Evolutionary conservation across 1,140 invertebrate genomes (phyloP), one percentile per base, ranked within the genome.

Genomic region (Rhagoletis zephyria): DNA sequence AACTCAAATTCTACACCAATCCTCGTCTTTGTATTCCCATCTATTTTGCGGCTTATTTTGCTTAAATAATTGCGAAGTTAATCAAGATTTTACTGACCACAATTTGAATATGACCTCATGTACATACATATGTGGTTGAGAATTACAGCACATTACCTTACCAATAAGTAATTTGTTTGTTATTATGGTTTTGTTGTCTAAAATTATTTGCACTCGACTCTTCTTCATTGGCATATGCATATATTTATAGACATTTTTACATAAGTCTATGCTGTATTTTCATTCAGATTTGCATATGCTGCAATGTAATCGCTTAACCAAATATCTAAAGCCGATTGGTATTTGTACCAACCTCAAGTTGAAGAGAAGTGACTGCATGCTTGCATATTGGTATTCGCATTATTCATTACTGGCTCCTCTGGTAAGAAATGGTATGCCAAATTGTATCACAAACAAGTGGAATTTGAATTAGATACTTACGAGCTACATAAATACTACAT

Each of bases 21-120:
- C 2, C 3, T 56, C 10, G 10, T 56, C 5, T 56, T 56, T 56
- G 51, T 2, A 3, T 7, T 56, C 5, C 51, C 51, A 56, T 56
- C 42, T 42, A 74, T 74, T 48, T 74, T 56, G 16, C 30, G 48
- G 74, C 10, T 81, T 59, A 81, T 74, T 56, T 81, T 81, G 48
- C n/a, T 10, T 48, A 19, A 81, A 81, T 59, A 81, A 56, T 16
- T 19, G 19, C 4, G 45, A 9, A 81, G 74, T 81, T 81, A 81
- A 81, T 81, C 74, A 81, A 81, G 56, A 81, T 81, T 81, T 9
- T 81, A n/a, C 48, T 56, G n/a, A 81, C 74, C 74, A 56, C 51
- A 81, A 1, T 12, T 51, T 16, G 42, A n/a, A 30, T 30, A 30
- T 30, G 30, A 30, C 30, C 30, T 30, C 30, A 30, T 30, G 30